Base-by-base conservation (phyloP, 2,113 vertebrate genomes). In the Tetrao urogallus region DNA sequence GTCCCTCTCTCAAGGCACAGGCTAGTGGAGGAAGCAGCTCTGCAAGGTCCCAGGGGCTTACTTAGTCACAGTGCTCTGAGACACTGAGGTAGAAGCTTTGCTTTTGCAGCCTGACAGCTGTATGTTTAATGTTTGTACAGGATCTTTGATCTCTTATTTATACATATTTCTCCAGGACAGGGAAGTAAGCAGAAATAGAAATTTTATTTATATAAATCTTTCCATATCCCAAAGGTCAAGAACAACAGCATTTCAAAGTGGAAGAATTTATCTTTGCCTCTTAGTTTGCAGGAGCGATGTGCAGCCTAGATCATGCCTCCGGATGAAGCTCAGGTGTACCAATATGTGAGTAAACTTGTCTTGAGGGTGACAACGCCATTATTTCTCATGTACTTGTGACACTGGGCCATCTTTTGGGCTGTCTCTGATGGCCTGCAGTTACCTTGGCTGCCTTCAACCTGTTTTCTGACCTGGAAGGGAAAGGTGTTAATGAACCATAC, bases 121-220 rank as follows among this genome's bases (percentile, higher is more conserved):
- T 93, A 74, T 76, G 78, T 42, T 90, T 60, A 90, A 83, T 96
- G 81, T 95, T 96, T 96, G 80, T 67, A 87, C 78, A 89, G 20
- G 45, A 91, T 90, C 95, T 97, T 96, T 97, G 95, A 97, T 96
- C 89, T 97, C 92, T 97, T 96, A 92, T 95, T 95, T 95, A 97
- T 93, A 96, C 63, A 50, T 91, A 83, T 96, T 96, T 97, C 92
- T 96, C 52, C 87, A 94, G 96, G 94, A 95, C 57, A 87, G 60
- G 57, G 86, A 96, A 97, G 74, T 74, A 82, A 92, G 92, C 82
- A 93, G 87, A 94, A 96, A 82, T 67, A 92, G 57, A 96, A 92
- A 93, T 84, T 88, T 82, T 95, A 74, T 95, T 96, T 96, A 94
- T 90, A 93, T 92, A 89, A 93, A 82, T 93, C 84, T 95, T 93